Base-by-base conservation (phyloP, 37 sponge, comb jelly and placozoan species). In the Ianthella basta region DNA sequence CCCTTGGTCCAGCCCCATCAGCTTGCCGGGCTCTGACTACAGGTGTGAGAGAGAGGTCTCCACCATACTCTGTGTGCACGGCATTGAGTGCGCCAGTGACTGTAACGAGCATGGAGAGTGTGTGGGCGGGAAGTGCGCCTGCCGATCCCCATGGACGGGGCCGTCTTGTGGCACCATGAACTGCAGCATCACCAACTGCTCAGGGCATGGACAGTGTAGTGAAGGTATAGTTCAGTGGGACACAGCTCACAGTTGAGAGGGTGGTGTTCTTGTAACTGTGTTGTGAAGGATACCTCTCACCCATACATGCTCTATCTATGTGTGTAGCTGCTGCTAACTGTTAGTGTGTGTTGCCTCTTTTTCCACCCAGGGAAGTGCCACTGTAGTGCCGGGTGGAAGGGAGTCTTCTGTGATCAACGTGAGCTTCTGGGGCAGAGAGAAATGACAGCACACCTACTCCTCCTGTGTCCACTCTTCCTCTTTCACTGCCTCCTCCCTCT, bases 21-120 rank as follows among this genome's bases (percentile, higher is more conserved):
- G 86, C 65, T 16, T 21, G 30, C 55, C 72, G 16, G 27, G 67
- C 56, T 79, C 89, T 0, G 87, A 86, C 83, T 97, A 93, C 79
- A 82, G 96, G n/a, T 98, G 98, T 86, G 70, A 69, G 79, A 86
- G 96, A 20, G 56, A 24, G 13, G 92, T 98, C 20, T 95, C 96
- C 59, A 94, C 92, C 50, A 61, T 91, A 37, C 72, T 98, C 50
- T 98, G 98, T 86, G 91, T 90, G 29, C 98, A 94, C 78, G 89
- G 85, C 15, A 73, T 69, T 15, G 40, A 91, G 79, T 98, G 98
- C 59, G 55, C 86, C 34, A 84, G 87, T 10, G 81, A 88, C 84
- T 98, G 98, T 44, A 87, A 73, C 41, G 77, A 64, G 4, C 95
- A 91, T 80, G 98, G 98, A 1, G 37, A 36, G 35, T 97, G 98